These are phyloP conservation scores for Corvus moneduloides DNA, from an alignment of 2,113 vertebrate species.

Conservation along the genomic window DNA sequence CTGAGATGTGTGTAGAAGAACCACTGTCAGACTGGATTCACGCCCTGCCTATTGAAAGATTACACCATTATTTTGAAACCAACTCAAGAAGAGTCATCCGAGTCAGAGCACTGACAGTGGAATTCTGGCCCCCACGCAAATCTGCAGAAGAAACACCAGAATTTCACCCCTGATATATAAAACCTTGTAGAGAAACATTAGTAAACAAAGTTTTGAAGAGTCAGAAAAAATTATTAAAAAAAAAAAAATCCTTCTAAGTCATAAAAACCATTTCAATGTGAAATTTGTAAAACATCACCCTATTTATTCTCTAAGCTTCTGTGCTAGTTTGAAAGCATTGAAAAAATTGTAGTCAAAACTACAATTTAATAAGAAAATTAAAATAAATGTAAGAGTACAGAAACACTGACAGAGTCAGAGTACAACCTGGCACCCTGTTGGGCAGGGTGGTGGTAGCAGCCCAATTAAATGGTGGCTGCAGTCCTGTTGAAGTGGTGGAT, in stretches of 20 bases:
- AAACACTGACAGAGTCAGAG: not conserved
- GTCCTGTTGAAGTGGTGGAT: not conserved
- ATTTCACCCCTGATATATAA: not conserved
- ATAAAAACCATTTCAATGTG: constrained; percentile 51
- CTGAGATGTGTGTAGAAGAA: not conserved
- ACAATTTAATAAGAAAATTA: not conserved
- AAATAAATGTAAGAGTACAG: not conserved
- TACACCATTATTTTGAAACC: not conserved
- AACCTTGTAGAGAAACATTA: constrained; percentile 6
- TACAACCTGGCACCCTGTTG: not conserved
- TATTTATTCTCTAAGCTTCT: constrained; percentile 52
- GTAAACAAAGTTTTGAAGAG: not conserved
- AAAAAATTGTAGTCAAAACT: not conserved
- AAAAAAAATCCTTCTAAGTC: not conserved
- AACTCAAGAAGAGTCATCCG: not conserved
- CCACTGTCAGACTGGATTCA: not conserved
- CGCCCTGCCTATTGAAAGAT: not conserved
- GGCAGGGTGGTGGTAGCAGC: not conserved
- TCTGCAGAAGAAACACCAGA: not conserved
- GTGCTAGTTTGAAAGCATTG: not conserved
- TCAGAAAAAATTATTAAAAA: not conserved
- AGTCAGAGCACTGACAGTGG: not conserved
- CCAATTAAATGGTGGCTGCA: not conserved
- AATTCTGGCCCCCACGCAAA: not conserved
- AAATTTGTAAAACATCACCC: constrained; percentile 54